These are phyloP conservation scores for Bubo scandiacus DNA, from an alignment of 2,113 vertebrate genomes.

Conservation along the genomic window DNA sequence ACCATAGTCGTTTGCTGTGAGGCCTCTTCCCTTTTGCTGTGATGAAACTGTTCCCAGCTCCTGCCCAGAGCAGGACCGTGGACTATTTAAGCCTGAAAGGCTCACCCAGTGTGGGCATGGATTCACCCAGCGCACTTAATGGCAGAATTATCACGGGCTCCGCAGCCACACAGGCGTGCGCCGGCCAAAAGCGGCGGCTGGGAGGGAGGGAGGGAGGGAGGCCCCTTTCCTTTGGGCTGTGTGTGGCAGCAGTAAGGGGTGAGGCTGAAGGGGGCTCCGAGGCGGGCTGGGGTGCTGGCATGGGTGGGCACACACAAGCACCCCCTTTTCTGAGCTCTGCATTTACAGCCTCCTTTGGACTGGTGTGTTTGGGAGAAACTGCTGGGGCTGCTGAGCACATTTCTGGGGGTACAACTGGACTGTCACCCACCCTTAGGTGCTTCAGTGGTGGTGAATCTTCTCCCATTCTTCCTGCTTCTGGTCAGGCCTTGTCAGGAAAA, in stretches of 20 bases:
- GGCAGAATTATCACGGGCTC: rapidly evolving
- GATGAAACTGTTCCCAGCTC: not conserved
- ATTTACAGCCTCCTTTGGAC: not conserved
- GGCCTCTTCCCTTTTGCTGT: not conserved
- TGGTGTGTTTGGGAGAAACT: not conserved
- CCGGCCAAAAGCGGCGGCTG: not conserved
- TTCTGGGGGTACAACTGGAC: rapidly evolving
- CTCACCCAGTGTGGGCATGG: not conserved
- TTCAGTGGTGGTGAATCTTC: not conserved
- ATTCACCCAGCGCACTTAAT: not conserved
- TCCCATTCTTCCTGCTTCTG: not conserved
- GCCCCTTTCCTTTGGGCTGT: not conserved
- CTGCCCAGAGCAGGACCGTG: not conserved
- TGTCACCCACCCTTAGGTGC: too few relatives aligned
- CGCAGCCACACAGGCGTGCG: rapidly evolving
- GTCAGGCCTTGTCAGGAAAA: not conserved
- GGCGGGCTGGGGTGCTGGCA: not conserved
- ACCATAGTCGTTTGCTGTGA: not conserved
- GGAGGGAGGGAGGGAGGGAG: not conserved
- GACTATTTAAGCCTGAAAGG: not conserved
- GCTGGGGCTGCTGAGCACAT: not conserved
- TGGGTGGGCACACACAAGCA: rapidly evolving
- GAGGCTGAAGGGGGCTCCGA: not conserved
- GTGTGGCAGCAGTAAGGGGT: not conserved
- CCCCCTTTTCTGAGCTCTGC: not conserved